Evolutionary conservation across 2,888 invertebrate species (phyloP).

Genomic region (Amphipyra berbera): DNA sequence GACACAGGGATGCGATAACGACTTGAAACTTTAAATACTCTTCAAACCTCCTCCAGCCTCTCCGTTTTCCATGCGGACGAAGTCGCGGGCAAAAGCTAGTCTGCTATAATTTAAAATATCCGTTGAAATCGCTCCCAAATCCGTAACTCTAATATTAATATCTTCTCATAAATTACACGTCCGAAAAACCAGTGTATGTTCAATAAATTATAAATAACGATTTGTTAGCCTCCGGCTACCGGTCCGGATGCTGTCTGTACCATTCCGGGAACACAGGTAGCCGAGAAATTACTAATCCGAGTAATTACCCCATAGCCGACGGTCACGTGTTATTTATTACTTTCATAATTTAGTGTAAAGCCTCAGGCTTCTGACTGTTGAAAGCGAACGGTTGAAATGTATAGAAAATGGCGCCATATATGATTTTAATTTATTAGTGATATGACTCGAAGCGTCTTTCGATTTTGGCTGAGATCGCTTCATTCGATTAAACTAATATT

Average conservation of each 20-base stretch:
- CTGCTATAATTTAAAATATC: conserved; percentile 42
- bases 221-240: conserved; percentile 62
- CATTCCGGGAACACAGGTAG: conserved; percentile 83
- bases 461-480: neutral
- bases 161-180: conserved; percentile 44
- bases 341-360: conserved; percentile 59
- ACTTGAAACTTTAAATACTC: too few species aligned
- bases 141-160: conserved; percentile 37
- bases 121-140: conserved; percentile 43
- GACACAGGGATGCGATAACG: too few species aligned
- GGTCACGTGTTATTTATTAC: conserved; percentile 67
- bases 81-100: neutral
- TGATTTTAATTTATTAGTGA: conserved; percentile 1
- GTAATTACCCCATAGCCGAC: conserved; percentile 75
- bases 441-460: neutral
- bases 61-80: too few species aligned
- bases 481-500: too few species aligned
- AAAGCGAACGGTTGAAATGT: conserved; percentile 12
- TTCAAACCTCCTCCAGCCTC: neutral
- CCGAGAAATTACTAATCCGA: conserved; percentile 81
- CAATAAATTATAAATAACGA: conserved; percentile 53
- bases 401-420: conserved; percentile 1
- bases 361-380: conserved; percentile 25
- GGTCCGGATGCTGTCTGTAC: conserved; percentile 68
- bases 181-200: conserved; percentile 37